These are phyloP conservation scores for Irena cyanogastra DNA, from an alignment of 2,113 vertebrate species.

Conservation along the genomic window DNA sequence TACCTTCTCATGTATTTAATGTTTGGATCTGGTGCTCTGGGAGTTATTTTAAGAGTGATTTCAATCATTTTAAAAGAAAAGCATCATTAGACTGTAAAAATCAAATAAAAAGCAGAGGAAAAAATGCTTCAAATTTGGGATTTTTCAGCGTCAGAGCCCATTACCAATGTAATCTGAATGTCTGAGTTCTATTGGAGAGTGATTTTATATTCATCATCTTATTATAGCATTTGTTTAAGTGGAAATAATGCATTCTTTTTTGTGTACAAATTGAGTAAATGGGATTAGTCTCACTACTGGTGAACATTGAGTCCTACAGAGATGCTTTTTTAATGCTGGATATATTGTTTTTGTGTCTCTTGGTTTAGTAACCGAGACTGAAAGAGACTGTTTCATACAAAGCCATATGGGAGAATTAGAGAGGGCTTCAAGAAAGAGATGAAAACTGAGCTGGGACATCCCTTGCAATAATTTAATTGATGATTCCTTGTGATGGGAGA, in stretches of 20 bases:
- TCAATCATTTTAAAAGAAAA: not conserved
- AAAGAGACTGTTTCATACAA: not conserved
- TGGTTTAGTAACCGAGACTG: not conserved
- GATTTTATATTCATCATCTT: not conserved
- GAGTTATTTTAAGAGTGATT: not conserved
- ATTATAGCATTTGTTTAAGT: conserved; percentile 25
- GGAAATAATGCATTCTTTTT: conserved; percentile 31
- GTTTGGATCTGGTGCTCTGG: not conserved
- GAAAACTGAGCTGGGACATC: not conserved
- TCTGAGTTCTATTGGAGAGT: not conserved
- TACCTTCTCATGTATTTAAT: not conserved
- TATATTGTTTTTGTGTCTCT: not conserved
- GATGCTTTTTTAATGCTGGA: not conserved
- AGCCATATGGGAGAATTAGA: not conserved
- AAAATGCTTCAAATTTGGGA: not conserved
- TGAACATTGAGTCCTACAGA: not conserved
- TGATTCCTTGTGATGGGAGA: not conserved
- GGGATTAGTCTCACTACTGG: conserved; percentile 5
- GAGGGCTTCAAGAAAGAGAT: not conserved
- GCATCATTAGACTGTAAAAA: not conserved
- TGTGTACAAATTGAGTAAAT: conserved; percentile 9
- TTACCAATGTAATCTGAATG: not conserved
- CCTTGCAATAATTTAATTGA: not conserved
- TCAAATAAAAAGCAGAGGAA: not conserved
- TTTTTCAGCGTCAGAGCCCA: not conserved